Conservation (phyloP, 2,113 vertebrate genomes). For the Morphnarchus princeps region DNA sequence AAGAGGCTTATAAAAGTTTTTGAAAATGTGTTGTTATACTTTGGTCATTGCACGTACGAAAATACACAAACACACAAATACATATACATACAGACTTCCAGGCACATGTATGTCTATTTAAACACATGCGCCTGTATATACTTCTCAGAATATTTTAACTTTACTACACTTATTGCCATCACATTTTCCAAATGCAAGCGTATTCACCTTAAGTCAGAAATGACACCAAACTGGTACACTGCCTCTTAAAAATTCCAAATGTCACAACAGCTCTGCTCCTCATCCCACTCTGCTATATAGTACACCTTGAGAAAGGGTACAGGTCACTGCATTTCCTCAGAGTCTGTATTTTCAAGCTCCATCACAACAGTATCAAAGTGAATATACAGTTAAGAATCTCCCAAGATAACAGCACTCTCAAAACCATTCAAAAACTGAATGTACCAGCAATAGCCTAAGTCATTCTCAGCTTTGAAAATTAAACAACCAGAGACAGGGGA, state of each 20-base stretch:
- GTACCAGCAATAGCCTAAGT: not conserved
- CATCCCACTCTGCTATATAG: not conserved
- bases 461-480: not conserved
- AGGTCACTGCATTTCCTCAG: not conserved
- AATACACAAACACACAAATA: not conserved
- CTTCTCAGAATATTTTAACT: not conserved
- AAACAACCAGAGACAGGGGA: not conserved
- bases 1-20: not conserved
- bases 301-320: not conserved
- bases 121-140: rapidly evolving
- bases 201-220: not conserved
- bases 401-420: not conserved
- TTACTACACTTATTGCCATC: not conserved
- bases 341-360: not conserved
- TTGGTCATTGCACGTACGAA: not conserved
- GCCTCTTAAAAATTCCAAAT: not conserved
- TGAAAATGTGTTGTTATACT: not conserved
- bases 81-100: too few species aligned
- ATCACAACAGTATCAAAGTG: not conserved
- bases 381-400: not conserved
- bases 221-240: not conserved
- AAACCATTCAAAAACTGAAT: not conserved
- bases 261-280: not conserved
- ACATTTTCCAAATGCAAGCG: not conserved
- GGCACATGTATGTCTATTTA: not conserved